Conservation (phyloP, 2,113 vertebrate genomes). For the Ursus arctos region DNA sequence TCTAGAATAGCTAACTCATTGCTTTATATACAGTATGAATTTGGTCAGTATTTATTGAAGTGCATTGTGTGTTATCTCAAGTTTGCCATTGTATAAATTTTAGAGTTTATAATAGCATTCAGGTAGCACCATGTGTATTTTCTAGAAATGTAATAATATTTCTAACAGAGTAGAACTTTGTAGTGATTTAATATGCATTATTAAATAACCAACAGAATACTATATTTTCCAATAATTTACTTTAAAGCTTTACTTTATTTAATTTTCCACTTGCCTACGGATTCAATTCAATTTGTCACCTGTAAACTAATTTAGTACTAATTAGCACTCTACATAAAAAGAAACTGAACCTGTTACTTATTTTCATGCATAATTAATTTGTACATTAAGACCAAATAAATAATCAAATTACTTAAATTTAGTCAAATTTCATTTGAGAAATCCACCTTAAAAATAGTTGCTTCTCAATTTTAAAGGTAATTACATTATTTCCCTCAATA, state of each 20-base stretch:
- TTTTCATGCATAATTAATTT: slow-evolving; percentile 30
- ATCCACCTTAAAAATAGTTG: neutral
- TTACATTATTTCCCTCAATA: neutral
- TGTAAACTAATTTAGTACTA: neutral
- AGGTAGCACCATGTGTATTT: neutral
- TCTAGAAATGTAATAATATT: slow-evolving; percentile 47
- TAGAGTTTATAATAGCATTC: neutral
- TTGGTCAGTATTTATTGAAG: neutral
- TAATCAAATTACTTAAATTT: slow-evolving; percentile 49
- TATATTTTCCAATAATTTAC: slow-evolving; percentile 2
- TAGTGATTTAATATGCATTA: slow-evolving; percentile 31
- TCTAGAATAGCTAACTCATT: neutral
- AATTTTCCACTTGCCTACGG: slow-evolving; percentile 24
- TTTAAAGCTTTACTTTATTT: slow-evolving; percentile 42
- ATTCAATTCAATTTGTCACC: neutral
- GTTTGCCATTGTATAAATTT: slow-evolving; percentile 15
- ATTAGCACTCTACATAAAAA: slow-evolving; percentile 24
- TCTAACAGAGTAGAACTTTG: slow-evolving; percentile 13
- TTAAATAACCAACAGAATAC: neutral
- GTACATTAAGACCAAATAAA: slow-evolving; percentile 14
- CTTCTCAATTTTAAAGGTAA: slow-evolving; percentile 20
- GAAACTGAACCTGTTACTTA: slow-evolving; percentile 11
- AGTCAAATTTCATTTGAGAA: slow-evolving; percentile 14
- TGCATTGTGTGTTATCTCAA: neutral
- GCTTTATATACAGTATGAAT: neutral